These are phyloP conservation scores for Emesis russula DNA, from an alignment of 2,888 invertebrate species.

Conservation along the genomic window DNA sequence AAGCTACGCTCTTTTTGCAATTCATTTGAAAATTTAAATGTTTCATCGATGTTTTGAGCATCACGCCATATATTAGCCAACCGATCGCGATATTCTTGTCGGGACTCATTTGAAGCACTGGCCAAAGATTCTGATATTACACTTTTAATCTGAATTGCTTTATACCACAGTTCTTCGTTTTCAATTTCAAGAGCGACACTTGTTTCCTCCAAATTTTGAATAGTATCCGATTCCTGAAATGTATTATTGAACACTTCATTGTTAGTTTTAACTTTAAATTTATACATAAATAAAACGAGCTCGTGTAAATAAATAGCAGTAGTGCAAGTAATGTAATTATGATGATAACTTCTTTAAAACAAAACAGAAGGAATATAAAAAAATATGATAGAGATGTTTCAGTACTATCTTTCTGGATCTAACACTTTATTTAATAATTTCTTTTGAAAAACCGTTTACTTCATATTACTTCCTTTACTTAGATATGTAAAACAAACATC, in stretches of 20 bases:
- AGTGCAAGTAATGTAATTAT: not conserved
- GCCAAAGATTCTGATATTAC: constrained; percentile 76
- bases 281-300: too few species aligned
- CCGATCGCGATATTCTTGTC: constrained; percentile 81
- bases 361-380: too few species aligned
- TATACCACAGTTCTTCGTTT: constrained; percentile 82
- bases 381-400: too few species aligned
- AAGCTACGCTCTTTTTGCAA: not conserved
- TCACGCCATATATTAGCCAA: constrained; percentile 60
- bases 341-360: too few species aligned
- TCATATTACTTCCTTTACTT: too few species aligned
- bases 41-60: not conserved
- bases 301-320: not conserved
- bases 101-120: constrained; percentile 77
- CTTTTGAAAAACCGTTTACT: too few species aligned
- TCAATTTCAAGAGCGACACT: constrained; percentile 88
- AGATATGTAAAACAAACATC: too few species aligned
- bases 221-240: constrained; percentile 53
- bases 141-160: constrained; percentile 63
- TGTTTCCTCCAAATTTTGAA: constrained; percentile 85
- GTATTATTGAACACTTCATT: not conserved
- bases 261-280: too few species aligned
- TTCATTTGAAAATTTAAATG: not conserved
- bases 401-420: too few species aligned
- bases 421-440: too few species aligned